Evolutionary conservation across 2,888 invertebrate genomes (phyloP), one percentile per base, ranked within the genome.

Genomic region (Tachina fera): DNA sequence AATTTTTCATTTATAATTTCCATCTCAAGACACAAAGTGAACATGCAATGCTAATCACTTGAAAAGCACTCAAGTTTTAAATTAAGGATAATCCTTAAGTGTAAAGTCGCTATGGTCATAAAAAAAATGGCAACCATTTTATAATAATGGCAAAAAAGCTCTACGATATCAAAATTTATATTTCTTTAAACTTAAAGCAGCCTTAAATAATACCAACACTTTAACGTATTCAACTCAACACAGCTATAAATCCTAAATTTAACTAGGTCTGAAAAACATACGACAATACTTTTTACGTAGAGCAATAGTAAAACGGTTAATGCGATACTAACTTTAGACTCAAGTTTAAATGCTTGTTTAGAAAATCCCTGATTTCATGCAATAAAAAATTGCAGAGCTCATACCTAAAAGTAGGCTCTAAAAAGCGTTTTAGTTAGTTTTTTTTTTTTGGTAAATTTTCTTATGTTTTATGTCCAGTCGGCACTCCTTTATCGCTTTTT

Each of bases 71-170:
- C 87, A 87, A 86, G 74, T 87, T 76, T 87, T 82, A 84, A 86
- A 86, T 80, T 82, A 83, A 86, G 88, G 88, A 88, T 88, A 88
- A 88, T 88, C 88, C 87, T 87, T 86, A 85, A 85, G 85, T 85
- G 83, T 87, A 83, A 76, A 60, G 53, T 77, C 72, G 53, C 78
- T 67, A 68, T 67, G 72, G 72, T 60, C 77, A 72, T 72, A 77
- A 77, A 75, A n/a, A 58, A 67, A 80, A 67, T 56, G 45, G 31
- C 51, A 51, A 49, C 58, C 70, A 80, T 53, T 68, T 75, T 79
- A 76, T 63, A 77, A 77, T 60, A 82, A 58, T 49, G 61, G 41
- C 47, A 51, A 78, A 49, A 67, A 47, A 68, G 56, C 41, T 13
- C 31, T 16, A 65, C 67, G 53, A 72, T 4, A 19, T 5, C 19